Evolutionary conservation across 2,888 invertebrate species (phyloP).

Genomic region (Spodoptera picta): DNA sequence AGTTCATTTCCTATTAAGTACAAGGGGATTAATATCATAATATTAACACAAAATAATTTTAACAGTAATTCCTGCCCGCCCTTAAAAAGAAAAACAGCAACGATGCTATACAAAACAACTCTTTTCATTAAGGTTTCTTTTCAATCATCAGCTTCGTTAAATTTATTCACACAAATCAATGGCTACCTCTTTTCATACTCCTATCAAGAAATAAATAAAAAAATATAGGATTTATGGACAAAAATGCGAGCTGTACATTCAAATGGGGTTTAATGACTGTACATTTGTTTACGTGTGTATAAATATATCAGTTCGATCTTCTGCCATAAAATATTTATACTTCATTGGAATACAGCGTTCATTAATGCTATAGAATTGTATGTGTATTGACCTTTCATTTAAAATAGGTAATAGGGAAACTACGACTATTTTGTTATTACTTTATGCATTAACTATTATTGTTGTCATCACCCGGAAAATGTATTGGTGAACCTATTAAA

Average conservation of each 20-base stretch:
- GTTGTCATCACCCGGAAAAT: too few relatives aligned
- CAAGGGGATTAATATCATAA: too few relatives aligned
- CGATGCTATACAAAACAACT: too few relatives aligned
- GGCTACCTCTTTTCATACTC: not conserved
- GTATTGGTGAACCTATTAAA: too few relatives aligned
- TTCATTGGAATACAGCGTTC: not conserved
- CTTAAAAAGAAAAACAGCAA: too few relatives aligned
- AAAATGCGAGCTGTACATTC: not conserved
- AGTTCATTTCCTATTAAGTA: too few relatives aligned
- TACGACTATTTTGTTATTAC: too few relatives aligned
- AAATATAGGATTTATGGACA: slow-evolving; percentile 1
- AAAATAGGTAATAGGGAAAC: too few relatives aligned
- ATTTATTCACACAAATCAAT: slow-evolving; percentile 14
- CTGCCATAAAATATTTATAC: slow-evolving; percentile 14
- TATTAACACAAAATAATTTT: too few relatives aligned
- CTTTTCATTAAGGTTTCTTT: not conserved
- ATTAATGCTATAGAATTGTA: slow-evolving; percentile 4
- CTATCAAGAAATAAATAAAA: not conserved
- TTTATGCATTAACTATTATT: too few relatives aligned
- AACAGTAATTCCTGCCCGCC: too few relatives aligned
- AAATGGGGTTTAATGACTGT: not conserved
- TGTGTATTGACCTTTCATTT: not conserved
- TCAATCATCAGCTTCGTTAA: slow-evolving; percentile 2
- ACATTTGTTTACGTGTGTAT: not conserved
- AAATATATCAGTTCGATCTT: slow-evolving; percentile 2